phyloP scores from a whole-genome alignment of 2,797 vertebrate genomes.

The Danio albolineatus region DNA sequence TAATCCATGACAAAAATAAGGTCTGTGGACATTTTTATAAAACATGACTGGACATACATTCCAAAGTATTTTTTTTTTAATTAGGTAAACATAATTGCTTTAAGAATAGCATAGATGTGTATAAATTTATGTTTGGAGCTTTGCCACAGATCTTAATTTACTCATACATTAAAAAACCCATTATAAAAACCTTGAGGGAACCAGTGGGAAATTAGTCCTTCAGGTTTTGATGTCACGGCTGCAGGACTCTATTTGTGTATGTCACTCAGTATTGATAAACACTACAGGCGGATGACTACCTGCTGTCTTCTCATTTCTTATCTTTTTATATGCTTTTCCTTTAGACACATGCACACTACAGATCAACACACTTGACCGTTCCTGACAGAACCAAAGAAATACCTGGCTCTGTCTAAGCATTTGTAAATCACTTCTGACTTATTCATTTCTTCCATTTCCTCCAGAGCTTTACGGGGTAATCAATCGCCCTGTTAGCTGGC shows the following conservation, averaged over 20 bases:
- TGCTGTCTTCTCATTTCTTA: not conserved
- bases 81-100: no score
- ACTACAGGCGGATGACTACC: conserved; percentile 1
- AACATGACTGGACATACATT: no score
- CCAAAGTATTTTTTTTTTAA: no score
- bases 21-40: no score
- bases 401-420: conserved; percentile 56
- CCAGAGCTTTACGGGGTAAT: conserved; percentile 62
- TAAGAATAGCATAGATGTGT: no score
- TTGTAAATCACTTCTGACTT: conserved; percentile 67
- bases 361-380: conserved; percentile 59
- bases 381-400: conserved; percentile 59
- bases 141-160: no score
- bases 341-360: conserved; percentile 24
- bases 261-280: conserved; percentile 1
- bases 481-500: conserved; percentile 65
- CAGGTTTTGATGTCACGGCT: no score
- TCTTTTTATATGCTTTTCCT: not conserved
- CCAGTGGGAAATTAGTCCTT: no score
- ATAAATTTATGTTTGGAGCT: no score
- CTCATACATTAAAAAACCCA: no score
- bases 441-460: conserved; percentile 58
- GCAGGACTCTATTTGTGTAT: not conserved
- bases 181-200: no score
- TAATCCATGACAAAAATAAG: no score